Evolutionary conservation across 2,113 vertebrate species (phyloP), one percentile per base, ranked within the genome.

Genomic region (Poeciliopsis occidentalis): DNA sequence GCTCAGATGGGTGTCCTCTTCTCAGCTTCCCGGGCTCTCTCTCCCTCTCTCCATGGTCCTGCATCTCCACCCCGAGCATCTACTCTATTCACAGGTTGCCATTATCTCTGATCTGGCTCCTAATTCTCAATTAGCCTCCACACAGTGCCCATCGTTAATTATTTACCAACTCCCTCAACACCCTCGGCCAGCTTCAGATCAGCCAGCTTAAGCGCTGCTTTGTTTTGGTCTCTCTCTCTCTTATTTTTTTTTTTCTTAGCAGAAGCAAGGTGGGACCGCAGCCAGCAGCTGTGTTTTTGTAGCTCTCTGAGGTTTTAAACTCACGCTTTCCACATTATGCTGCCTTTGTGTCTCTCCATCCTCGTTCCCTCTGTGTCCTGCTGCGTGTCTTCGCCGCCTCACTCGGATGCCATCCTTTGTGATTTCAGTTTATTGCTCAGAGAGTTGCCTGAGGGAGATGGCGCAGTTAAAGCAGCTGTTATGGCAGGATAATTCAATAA

Each of bases 91-190:
- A 60, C 87, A 87, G 74, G 77, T 87, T 83, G 84, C 86, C 76
- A 85, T 88, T 87, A 92, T 91, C 74, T 69, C 73, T 79, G 78
- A 87, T 90, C 85, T 79, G 83, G 88, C 87, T 89, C 86, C 86
- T 89, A 88, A 90, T 87, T 93, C 83, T 85, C 85, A 87, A 91
- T 93, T 82, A 91, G 89, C 85, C 71, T 77, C 69, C 76, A 81
- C 79, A 71, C 85, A 57, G 77, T 17, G 76, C 78, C 80, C 74
- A 15, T 70, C 4, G 79, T 91, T 91, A 90, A 91, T 91, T 91
- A 91, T 92, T 91, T 83, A 88, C 84, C 62, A 51, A 66, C 77
- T 87, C 89, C 77, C 85, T 76, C 87, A 82, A 64, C 82, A 73
- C 79, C 80, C 71, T 79, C 41, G 2, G 80, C 73, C 65, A 82